These are phyloP conservation scores for Psilopogon haemacephalus DNA, from an alignment of 2,113 vertebrate species.

Conservation along the genomic window DNA sequence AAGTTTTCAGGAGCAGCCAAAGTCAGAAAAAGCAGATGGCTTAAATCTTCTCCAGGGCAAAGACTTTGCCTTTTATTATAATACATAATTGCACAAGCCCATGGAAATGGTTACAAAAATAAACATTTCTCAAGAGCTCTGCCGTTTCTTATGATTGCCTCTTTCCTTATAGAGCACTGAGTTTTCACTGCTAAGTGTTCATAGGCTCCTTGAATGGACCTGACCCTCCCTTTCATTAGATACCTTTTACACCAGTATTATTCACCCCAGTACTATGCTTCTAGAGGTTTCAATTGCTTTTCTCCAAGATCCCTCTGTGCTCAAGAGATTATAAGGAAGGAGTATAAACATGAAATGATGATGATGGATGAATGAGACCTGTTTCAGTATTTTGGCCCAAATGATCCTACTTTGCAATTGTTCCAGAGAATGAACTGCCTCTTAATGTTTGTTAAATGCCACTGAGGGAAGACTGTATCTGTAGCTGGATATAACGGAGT, in stretches of 20 bases:
- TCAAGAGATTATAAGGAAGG: background rate
- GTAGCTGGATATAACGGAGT: background rate
- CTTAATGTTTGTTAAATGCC: slow-evolving; percentile 10
- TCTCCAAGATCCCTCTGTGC: background rate
- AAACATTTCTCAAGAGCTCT: background rate
- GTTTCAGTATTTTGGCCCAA: background rate
- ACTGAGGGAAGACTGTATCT: background rate
- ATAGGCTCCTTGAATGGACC: background rate
- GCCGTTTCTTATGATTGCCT: background rate
- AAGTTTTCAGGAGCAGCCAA: background rate
- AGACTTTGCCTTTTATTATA: background rate
- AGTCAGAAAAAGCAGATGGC: background rate
- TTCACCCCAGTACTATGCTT: background rate
- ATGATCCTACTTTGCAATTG: background rate
- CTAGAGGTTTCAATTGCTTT: slow-evolving; percentile 10
- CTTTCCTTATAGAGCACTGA: background rate
- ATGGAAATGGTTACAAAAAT: background rate
- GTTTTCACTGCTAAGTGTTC: background rate
- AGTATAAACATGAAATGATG: slow-evolving; percentile 19
- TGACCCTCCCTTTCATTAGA: background rate
- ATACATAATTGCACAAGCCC: background rate
- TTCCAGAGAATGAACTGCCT: background rate
- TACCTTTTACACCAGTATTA: background rate
- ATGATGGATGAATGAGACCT: background rate
- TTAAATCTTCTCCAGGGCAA: background rate